Evolutionary conservation across 2,113 vertebrate species (phyloP), one percentile per base, ranked within the genome.

Genomic region (Antechinus stuartii): DNA sequence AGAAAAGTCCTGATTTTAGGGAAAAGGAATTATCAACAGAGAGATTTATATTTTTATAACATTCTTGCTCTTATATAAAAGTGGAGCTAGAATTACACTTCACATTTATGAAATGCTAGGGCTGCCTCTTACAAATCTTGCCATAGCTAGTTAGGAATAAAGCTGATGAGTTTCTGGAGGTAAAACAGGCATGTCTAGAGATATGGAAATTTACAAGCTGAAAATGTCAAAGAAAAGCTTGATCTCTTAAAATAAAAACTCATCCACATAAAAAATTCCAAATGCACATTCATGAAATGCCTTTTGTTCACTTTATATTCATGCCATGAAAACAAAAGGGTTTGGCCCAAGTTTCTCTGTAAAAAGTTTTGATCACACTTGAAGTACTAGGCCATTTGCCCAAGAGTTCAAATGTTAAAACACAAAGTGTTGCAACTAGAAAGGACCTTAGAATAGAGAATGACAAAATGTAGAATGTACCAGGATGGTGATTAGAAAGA

Each of bases 41-140:
- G 68, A 57, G 92, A 52, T 84, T 95, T 95, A 96, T 96, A 94
- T 97, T 97, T 94, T 95, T 52, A 95, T 93, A 95, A 93, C 94
- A 25, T 26, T 91, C 89, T 96, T 95, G 96, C 54, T 92, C 49
- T 95, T 96, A 54, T 27, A 90, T 91, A 97, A 96, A 52, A 96
- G 0, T 95, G 92, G 95, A 93, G 95, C 91, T 97, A 95, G 97
- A 95, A 95, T 97, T 97, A 97, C 95, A 95, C 94, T 96, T 92
- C 92, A 93, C 91, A 96, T 95, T 96, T 97, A 95, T 92, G n/a
- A 91, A 96, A 95, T 95, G 90, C 95, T 96, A 97, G 30, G 30
- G 26, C 89, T 93, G 53, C 49, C 26, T 95, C 95, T 94, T 95
- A 97, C 96, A 97, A 95, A 97, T 95, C 97, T 96, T 95, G 96